These are phyloP conservation scores for Caenorhabditis sulstoni DNA, from an alignment of 2,888 invertebrate species.

Conservation along the genomic window DNA sequence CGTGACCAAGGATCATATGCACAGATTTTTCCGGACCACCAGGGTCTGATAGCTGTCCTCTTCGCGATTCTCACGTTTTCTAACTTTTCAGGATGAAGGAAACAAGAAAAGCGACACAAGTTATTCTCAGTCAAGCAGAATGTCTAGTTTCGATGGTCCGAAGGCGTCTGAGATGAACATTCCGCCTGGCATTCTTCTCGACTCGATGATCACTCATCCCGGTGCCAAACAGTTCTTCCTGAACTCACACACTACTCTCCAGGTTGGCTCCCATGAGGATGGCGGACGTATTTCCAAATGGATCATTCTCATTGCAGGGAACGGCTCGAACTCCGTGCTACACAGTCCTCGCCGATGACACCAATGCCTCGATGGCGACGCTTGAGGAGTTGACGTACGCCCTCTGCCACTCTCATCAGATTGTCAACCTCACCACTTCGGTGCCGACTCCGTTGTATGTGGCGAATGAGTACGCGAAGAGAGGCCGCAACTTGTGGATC, in stretches of 20 bases:
- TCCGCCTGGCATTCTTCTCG: slow-evolving; percentile 71
- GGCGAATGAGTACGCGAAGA: slow-evolving; percentile 73
- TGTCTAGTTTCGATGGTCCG: not conserved
- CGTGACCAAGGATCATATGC: slow-evolving; percentile 69
- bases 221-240: slow-evolving; percentile 73
- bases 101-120: too few relatives aligned
- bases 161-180: slow-evolving; percentile 68
- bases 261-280: too few relatives aligned
- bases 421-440: slow-evolving; percentile 70
- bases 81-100: too few relatives aligned
- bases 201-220: slow-evolving; percentile 67
- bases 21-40: slow-evolving; percentile 58
- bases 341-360: slow-evolving; percentile 73
- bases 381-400: slow-evolving; percentile 70
- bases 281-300: too few relatives aligned
- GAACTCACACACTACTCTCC: slow-evolving; percentile 73
- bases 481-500: slow-evolving; percentile 61
- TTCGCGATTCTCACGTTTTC: too few relatives aligned
- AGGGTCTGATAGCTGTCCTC: not conserved
- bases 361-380: slow-evolving; percentile 58
- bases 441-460: slow-evolving; percentile 75
- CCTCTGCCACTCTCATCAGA: slow-evolving; percentile 74
- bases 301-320: too few relatives aligned
- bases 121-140: not conserved
- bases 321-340: slow-evolving; percentile 75